Percentiles rank a stretch among this genome's conserved stretches.
phyloP scores from a whole-genome alignment of 2,113 vertebrate species.

The Spizaetus ornatus region DNA sequence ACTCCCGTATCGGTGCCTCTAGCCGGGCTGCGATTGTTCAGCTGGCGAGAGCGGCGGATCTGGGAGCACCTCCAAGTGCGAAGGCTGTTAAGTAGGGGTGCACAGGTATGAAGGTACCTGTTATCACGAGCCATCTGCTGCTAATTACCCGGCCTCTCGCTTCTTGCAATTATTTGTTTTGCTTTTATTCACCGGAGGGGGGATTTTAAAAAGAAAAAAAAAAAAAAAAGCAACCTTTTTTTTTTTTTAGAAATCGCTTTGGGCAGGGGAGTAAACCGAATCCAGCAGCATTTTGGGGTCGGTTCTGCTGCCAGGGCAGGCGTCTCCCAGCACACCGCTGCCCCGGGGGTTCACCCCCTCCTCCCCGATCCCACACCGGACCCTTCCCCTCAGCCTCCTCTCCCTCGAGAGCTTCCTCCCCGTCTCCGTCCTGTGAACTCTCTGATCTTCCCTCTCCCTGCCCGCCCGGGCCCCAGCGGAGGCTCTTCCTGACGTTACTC shows the following conservation, averaged over 20 bases:
- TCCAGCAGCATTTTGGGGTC: background rate
- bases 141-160: background rate
- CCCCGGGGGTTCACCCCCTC: background rate
- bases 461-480: background rate
- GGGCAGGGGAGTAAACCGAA: accelerated
- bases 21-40: background rate
- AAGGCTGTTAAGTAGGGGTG: background rate
- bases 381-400: background rate
- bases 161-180: background rate
- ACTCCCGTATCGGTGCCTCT: background rate
- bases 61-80: background rate
- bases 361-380: accelerated
- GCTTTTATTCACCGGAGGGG: background rate
- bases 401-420: background rate
- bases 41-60: accelerated
- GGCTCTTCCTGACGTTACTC: slow-evolving; percentile 63
- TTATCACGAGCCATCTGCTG: background rate
- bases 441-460: slow-evolving; percentile 26
- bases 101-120: slow-evolving; percentile 27
- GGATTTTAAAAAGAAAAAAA: background rate
- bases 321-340: background rate
- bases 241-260: background rate
- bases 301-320: background rate
- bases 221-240: background rate
- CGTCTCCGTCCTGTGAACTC: background rate